A percentile compares a stretch with the other conserved stretches of the same genome.
These are phyloP conservation scores for Drosophila prolongata DNA, from an alignment of 2,888 invertebrate genomes.

Conservation along the genomic window DNA sequence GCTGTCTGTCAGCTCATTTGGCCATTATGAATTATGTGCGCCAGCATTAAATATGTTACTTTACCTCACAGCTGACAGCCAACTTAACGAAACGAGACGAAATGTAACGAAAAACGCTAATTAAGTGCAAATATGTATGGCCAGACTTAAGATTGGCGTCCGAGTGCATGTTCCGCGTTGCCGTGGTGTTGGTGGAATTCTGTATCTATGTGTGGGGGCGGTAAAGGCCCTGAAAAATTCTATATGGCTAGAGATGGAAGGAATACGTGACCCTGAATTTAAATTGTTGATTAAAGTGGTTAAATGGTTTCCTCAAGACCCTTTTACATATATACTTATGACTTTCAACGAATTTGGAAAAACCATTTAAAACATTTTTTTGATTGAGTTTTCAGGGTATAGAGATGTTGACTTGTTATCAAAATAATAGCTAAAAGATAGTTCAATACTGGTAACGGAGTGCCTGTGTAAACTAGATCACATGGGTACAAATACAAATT, in stretches of 20 bases:
- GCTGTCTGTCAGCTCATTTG: slow-evolving; percentile 54
- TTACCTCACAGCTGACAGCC: slow-evolving; percentile 32
- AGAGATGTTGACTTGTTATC: no score
- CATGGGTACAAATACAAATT: no score
- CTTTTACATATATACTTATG: neutral
- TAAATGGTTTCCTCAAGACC: neutral
- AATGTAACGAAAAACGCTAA: slow-evolving; percentile 60
- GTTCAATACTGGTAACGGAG: no score
- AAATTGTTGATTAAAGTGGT: slow-evolving; percentile 1
- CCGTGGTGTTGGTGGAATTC: slow-evolving; percentile 36
- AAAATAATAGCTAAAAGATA: no score
- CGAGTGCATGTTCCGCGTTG: slow-evolving; percentile 56
- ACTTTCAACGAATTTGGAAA: no score
- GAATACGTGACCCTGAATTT: slow-evolving; percentile 30
- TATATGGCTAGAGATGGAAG: slow-evolving; percentile 32
- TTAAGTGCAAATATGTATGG: slow-evolving; percentile 77
- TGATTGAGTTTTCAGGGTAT: no score
- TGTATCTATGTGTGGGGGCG: slow-evolving; percentile 43
- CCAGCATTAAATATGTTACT: slow-evolving; percentile 65
- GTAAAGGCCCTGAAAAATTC: slow-evolving; percentile 23
- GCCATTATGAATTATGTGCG: slow-evolving; percentile 69
- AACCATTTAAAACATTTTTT: no score
- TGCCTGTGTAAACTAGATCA: no score
- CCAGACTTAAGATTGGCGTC: slow-evolving; percentile 40
- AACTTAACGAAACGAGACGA: slow-evolving; percentile 37